Evolutionary conservation across 2,113 vertebrate genomes (phyloP).

Genomic region (Tragelaphus strepsiceros): DNA sequence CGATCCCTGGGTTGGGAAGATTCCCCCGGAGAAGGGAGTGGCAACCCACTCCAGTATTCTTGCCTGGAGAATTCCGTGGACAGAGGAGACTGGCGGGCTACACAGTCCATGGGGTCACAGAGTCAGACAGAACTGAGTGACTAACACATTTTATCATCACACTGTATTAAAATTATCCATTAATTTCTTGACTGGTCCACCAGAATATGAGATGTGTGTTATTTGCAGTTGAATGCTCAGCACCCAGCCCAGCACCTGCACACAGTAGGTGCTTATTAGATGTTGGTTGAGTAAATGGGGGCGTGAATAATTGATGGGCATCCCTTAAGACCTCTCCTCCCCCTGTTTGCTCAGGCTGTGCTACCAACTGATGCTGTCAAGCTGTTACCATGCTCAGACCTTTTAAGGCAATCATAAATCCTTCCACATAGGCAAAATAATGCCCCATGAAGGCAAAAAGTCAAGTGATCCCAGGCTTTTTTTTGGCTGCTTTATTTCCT

Average conservation of each 20-base stretch:
- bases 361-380: background rate
- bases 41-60: background rate
- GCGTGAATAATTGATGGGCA: background rate
- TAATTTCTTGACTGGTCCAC: background rate
- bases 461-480: background rate
- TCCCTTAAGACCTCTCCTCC: background rate
- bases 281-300: background rate
- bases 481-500: background rate
- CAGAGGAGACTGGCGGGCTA: background rate
- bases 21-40: background rate
- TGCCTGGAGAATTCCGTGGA: background rate
- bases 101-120: background rate
- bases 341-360: background rate
- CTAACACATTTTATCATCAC: background rate
- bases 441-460: background rate
- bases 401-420: background rate
- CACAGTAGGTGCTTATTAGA: background rate
- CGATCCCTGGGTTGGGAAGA: background rate
- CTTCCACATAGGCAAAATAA: background rate
- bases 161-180: background rate
- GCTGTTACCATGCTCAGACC: background rate
- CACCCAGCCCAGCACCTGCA: background rate
- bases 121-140: background rate
- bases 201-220: background rate
- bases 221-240: background rate